These are phyloP conservation scores for Hycleus cichorii DNA, from an alignment of 1,140 invertebrate species.

Conservation along the genomic window DNA sequence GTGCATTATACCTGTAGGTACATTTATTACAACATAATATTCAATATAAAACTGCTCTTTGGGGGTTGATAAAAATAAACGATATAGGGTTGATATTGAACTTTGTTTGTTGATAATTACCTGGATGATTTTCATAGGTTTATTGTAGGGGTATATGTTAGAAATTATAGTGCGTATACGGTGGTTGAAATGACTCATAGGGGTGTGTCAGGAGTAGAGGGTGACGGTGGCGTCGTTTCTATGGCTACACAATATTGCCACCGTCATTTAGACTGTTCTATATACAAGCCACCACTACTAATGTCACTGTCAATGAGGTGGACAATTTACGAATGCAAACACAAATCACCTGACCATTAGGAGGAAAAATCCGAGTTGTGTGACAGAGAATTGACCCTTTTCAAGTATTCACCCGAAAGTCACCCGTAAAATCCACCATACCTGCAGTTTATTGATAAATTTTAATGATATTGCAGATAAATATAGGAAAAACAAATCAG, in stretches of 20 bases:
- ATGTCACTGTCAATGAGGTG: too few species aligned
- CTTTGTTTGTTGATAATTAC: too few species aligned
- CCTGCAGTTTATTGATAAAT: too few species aligned
- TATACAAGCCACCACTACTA: background rate
- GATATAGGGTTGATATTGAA: too few species aligned
- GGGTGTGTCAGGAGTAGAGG: slow-evolving; percentile 2
- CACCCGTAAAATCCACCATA: too few species aligned
- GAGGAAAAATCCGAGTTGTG: background rate
- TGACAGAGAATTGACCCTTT: background rate
- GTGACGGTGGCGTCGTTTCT: slow-evolving; percentile 4
- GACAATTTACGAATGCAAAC: background rate
- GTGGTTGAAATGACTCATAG: slow-evolving; percentile 16
- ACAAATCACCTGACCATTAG: slow-evolving; percentile 13
- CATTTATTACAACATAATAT: background rate
- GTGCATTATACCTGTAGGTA: background rate
- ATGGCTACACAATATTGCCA: slow-evolving; percentile 2
- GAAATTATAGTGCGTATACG: slow-evolving; percentile 6
- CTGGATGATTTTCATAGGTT: background rate
- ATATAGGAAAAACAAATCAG: too few species aligned
- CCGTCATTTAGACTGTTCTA: slow-evolving; percentile 4
- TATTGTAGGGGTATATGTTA: slow-evolving; percentile 15
- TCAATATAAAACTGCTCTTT: too few species aligned
- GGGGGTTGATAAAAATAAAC: too few species aligned
- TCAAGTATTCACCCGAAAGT: too few species aligned
- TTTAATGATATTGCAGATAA: too few species aligned